These are phyloP conservation scores for Eumaeus atala DNA, from an alignment of 1,140 invertebrate species.

Conservation along the genomic window DNA sequence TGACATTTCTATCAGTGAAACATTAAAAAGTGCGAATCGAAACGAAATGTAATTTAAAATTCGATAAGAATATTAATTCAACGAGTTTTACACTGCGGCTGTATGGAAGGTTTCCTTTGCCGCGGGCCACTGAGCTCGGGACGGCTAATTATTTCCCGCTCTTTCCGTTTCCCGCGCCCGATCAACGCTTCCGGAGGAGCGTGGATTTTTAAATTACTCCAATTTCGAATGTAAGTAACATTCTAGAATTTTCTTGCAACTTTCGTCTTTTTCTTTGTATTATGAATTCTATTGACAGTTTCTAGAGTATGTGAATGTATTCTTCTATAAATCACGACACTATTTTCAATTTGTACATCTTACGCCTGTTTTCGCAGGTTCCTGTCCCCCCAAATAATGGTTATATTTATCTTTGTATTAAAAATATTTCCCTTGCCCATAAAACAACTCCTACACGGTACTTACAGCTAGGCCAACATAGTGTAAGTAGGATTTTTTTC, in stretches of 20 bases:
- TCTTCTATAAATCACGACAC: no score
- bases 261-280: background rate
- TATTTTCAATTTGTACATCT: no score
- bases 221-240: constrained; percentile 17
- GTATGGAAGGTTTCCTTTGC: constrained; percentile 44
- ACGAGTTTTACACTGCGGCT: constrained; percentile 19
- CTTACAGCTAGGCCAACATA: no score
- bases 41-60: constrained; percentile 7
- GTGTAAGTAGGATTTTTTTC: no score
- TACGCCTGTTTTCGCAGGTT: no score
- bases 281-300: background rate
- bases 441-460: no score
- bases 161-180: constrained; percentile 44
- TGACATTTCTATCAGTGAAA: background rate
- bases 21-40: background rate
- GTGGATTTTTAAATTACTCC: constrained; percentile 21
- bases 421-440: no score
- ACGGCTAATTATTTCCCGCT: constrained; percentile 61
- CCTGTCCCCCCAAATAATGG: no score
- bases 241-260: no score
- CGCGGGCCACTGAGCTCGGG: constrained; percentile 32
- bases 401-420: no score
- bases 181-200: constrained; percentile 35
- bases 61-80: constrained; percentile 7
- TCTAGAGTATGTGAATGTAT: no score